A percentile compares a stretch with the other conserved stretches of the same genome.
Conservation (phyloP, 2,113 vertebrate species). For the Marmota flaviventris region DNA sequence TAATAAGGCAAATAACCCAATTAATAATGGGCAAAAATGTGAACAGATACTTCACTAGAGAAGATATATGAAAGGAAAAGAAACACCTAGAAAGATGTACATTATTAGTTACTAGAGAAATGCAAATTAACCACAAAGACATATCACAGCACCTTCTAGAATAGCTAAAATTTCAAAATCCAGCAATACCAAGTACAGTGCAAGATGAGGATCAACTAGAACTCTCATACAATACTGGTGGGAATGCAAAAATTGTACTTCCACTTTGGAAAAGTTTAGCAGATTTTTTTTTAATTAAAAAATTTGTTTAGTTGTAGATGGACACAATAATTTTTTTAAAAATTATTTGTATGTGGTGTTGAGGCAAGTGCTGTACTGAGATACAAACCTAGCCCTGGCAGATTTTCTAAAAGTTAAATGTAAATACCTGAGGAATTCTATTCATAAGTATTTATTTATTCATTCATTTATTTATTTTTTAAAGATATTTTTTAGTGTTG, state of each 20-base stretch:
- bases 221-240: background rate
- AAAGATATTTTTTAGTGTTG: too few relatives aligned
- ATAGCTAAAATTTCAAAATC: background rate
- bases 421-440: background rate
- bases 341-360: too few relatives aligned
- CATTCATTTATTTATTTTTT: too few relatives aligned
- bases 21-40: conserved; percentile 30
- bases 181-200: background rate
- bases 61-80: conserved; percentile 40
- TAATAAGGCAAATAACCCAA: background rate
- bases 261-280: background rate
- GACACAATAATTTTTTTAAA: too few relatives aligned
- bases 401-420: conserved; percentile 4
- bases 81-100: background rate
- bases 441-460: background rate
- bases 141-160: background rate
- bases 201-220: background rate
- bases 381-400: too few relatives aligned
- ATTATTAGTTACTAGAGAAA: conserved; percentile 35
- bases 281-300: too few relatives aligned
- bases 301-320: too few relatives aligned
- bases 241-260: conserved; percentile 9
- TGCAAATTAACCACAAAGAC: conserved; percentile 19
- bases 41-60: background rate
- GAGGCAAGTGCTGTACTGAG: too few relatives aligned